Evolutionary conservation across 1,140 invertebrate species (phyloP).

Genomic region (Colletes gigas): DNA sequence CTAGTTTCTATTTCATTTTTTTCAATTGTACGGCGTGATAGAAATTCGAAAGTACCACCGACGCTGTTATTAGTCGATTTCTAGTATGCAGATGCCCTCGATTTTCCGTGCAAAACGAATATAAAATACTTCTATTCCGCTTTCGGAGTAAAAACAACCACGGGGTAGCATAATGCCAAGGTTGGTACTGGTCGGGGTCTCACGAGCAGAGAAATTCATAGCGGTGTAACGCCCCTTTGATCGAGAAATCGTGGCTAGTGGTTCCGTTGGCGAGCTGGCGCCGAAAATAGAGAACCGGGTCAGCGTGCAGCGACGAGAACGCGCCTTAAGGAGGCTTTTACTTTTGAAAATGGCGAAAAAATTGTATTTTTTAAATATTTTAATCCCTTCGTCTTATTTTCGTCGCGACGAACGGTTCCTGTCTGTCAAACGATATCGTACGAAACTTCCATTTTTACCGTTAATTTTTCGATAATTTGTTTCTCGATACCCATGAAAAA

Average conservation of each 20-base stretch:
- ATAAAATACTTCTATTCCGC: background rate
- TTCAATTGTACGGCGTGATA: no score
- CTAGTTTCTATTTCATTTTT: no score
- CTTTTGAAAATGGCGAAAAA: no score
- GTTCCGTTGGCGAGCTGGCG: constrained; percentile 49
- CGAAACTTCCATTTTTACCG: background rate
- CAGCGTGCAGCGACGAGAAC: constrained; percentile 40
- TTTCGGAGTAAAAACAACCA: constrained; percentile 15
- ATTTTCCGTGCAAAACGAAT: no score
- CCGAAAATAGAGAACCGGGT: constrained; percentile 64
- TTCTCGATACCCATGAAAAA: background rate
- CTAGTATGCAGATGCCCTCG: no score
- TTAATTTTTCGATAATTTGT: background rate
- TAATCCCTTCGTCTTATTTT: background rate
- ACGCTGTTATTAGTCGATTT: no score
- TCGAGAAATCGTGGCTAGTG: constrained; percentile 64
- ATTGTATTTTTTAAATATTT: constrained; percentile 1
- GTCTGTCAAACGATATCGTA: background rate
- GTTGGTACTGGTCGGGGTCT: constrained; percentile 18
- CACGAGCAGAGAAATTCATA: constrained; percentile 24
- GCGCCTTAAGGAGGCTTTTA: background rate
- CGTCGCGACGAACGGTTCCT: constrained; percentile 26
- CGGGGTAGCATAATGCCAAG: constrained; percentile 23
- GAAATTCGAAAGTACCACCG: no score
- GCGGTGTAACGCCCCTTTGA: constrained; percentile 49